Evolutionary conservation across 1,140 invertebrate species (phyloP).

Genomic region (Bombus polaris): DNA sequence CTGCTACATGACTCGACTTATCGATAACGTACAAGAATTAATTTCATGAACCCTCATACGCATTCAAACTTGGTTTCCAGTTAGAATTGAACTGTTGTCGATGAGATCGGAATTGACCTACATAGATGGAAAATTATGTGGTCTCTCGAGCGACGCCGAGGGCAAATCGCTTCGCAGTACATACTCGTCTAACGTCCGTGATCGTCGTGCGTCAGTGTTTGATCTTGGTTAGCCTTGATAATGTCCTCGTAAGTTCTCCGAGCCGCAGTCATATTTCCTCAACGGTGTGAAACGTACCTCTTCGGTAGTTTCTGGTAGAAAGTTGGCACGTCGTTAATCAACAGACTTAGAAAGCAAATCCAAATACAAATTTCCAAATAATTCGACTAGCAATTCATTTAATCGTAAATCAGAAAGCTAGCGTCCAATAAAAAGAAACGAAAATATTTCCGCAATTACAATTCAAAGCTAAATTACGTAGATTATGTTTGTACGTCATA

Average conservation of each 20-base stretch:
- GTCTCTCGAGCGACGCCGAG: conserved; percentile 5
- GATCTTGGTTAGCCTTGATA: conserved; percentile 52
- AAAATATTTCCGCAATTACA: background rate
- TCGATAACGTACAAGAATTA: conserved; percentile 1
- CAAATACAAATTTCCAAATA: background rate
- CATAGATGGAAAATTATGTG: conserved; percentile 46
- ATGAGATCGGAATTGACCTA: conserved; percentile 24
- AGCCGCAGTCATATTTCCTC: conserved; percentile 15
- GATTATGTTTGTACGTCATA: background rate
- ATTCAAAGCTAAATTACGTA: background rate
- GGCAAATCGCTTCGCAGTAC: conserved; percentile 1
- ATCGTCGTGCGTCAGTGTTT: conserved; percentile 36
- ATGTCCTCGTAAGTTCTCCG: conserved; percentile 28
- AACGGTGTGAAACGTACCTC: background rate
- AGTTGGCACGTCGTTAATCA: background rate
- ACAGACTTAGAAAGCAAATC: too few relatives aligned
- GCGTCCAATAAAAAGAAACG: background rate
- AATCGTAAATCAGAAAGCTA: background rate
- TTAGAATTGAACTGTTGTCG: background rate
- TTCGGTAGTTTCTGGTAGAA: background rate
- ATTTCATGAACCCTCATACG: background rate
- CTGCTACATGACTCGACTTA: background rate
- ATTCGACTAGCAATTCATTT: background rate
- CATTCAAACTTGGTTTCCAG: background rate
- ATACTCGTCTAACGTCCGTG: conserved; percentile 5